Percentiles rank a stretch among this genome's conserved stretches.
Conservation (phyloP, 2,113 vertebrate species). For the Aldabrachelys gigantea region DNA sequence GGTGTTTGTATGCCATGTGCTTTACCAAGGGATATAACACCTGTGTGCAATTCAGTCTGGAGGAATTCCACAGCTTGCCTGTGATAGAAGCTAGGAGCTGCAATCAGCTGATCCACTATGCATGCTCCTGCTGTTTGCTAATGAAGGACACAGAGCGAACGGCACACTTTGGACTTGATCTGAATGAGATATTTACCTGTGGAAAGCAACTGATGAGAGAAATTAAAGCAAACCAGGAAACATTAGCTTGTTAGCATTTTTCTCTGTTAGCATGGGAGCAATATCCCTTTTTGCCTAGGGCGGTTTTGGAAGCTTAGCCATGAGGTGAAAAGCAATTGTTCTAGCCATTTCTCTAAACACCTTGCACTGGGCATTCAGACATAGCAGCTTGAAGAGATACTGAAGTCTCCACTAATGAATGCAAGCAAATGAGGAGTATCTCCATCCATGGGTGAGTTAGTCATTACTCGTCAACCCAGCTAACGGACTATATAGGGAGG, state of each 20-base stretch:
- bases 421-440: slow-evolving; percentile 22
- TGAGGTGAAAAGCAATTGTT: slow-evolving; percentile 30
- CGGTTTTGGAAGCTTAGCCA: slow-evolving; percentile 48
- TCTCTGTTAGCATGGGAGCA: slow-evolving; percentile 51
- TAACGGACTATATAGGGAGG: background rate
- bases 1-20: background rate
- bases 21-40: slow-evolving; percentile 28
- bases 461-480: slow-evolving; percentile 7
- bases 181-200: slow-evolving; percentile 61
- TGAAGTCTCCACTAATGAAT: slow-evolving; percentile 58
- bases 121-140: slow-evolving; percentile 65
- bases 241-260: slow-evolving; percentile 70
- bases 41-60: background rate
- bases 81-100: slow-evolving; percentile 52
- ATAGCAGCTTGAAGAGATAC: slow-evolving; percentile 36
- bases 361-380: slow-evolving; percentile 37
- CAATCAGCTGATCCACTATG: slow-evolving; percentile 41
- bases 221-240: slow-evolving; percentile 61
- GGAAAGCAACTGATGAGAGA: slow-evolving; percentile 53
- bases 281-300: slow-evolving; percentile 67
- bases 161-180: slow-evolving; percentile 32
- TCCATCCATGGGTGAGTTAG: background rate
- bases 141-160: slow-evolving; percentile 67
- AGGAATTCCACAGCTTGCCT: slow-evolving; percentile 40
- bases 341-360: background rate